phyloP scores from a whole-genome alignment of 1,140 invertebrate genomes.

The Cotesia glomerata region DNA sequence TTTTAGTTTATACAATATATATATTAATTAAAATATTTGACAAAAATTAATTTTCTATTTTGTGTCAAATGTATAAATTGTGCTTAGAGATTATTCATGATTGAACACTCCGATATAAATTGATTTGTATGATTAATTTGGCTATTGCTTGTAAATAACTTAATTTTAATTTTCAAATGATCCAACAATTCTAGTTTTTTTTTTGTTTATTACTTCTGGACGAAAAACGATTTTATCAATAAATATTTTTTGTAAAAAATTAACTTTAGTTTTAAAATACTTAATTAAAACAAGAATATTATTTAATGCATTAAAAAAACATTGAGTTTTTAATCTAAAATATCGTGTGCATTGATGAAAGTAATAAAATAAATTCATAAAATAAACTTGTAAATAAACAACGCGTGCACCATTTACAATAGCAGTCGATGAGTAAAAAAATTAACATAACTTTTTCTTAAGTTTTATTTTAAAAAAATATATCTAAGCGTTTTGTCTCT shows the following conservation, averaged over 20 bases:
- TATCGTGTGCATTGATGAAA: neutral
- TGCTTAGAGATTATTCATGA: neutral
- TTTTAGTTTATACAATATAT: too few species aligned
- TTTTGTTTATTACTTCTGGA: too few species aligned
- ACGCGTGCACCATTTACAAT: slow-evolving; percentile 21
- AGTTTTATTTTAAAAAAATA: slow-evolving; percentile 16
- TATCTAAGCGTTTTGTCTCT: slow-evolving; percentile 7
- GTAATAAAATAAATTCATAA: slow-evolving; percentile 10
- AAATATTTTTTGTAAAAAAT: too few species aligned
- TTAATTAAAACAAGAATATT: too few species aligned
- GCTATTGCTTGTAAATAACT: neutral
- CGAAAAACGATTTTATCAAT: too few species aligned
- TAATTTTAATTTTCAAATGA: too few species aligned
- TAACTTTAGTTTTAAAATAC: too few species aligned
- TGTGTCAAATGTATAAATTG: neutral
- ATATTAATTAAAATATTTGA: too few species aligned
- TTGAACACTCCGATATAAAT: neutral
- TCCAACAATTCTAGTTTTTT: too few species aligned
- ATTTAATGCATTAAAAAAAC: neutral
- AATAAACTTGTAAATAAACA: neutral
- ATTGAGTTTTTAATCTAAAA: neutral
- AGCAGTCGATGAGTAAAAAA: slow-evolving; percentile 14
- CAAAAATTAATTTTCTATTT: neutral
- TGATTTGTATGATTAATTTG: neutral
- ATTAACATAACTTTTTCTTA: slow-evolving; percentile 7